Evolutionary conservation across 2,888 invertebrate genomes (phyloP), one percentile per base, ranked within the genome.

Genomic region (Microctonus hyperodae): DNA sequence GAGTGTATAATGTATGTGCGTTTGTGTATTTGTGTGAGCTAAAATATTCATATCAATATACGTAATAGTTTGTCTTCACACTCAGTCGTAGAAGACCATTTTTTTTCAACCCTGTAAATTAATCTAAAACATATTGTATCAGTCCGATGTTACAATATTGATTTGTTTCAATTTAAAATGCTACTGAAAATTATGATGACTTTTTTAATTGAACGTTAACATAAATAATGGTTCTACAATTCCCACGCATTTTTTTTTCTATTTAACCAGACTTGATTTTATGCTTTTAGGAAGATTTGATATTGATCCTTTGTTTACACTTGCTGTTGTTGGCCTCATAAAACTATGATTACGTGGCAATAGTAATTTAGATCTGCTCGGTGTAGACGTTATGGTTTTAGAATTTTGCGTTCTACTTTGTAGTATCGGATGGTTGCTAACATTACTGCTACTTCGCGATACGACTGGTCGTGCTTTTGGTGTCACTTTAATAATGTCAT

Each of bases 271-370:
- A 62, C 77, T 76, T n/a, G 44, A 44, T 70, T 82, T 83, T 56
- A 83, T 79, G 68, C 80, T 82, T 63, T 79, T 83, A 9, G 83
- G 81, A 51, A 84, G 77, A 68, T 81, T 84, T 31, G 81, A 75
- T 60, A 78, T 78, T 23, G 83, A 85, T 72, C 88, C 89, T 81
- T 94, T 92, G 60, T 93, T 93, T 33, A 90, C 88, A 72, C 94
- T 95, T 10, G 95, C 91, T 28, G 94, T 90, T 0, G 95, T 95
- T 0, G 95, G 95, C 77, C 94, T 88, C 95, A 95, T 95, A 80
- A 95, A 95, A 69, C 91, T 83, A 68, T 83, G 83, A 70, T 74
- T 77, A 28, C 73, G 74, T 9, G 83, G 80, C 51, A 82, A 83
- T 1, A 79, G 72, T 35, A 82, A 64, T 59, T 77, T 77, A 65